These are phyloP conservation scores for Terrapene triunguis DNA, from an alignment of 2,113 vertebrate species.

Conservation along the genomic window DNA sequence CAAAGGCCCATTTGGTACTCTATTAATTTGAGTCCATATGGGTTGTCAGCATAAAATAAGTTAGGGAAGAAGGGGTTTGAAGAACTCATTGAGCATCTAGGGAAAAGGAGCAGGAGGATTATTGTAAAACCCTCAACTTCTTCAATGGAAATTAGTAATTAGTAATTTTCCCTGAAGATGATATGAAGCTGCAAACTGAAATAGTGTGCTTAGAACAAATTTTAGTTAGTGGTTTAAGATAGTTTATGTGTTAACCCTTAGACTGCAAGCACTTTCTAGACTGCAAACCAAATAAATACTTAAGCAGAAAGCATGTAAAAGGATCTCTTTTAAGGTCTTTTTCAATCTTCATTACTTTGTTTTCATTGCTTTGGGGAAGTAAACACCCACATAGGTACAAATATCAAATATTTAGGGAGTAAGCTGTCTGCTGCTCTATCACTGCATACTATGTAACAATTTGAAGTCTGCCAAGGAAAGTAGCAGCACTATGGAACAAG, in stretches of 20 bases:
- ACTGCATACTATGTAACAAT: neutral
- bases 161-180: neutral
- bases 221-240: neutral
- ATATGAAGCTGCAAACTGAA: neutral
- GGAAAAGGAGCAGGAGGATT: neutral
- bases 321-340: neutral
- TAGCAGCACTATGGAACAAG: neutral
- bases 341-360: neutral
- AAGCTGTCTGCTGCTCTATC: neutral
- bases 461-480: neutral
- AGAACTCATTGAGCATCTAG: neutral
- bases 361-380: fast-evolving
- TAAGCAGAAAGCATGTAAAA: neutral
- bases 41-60: neutral
- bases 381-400: neutral
- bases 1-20: neutral
- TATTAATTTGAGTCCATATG: neutral
- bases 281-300: neutral
- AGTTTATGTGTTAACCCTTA: neutral
- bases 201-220: neutral
- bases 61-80: neutral
- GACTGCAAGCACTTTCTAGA: neutral
- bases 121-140: neutral
- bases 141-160: fast-evolving
- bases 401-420: neutral